Evolutionary conservation across 2,888 invertebrate species (phyloP).

Genomic region (Pandemis cinnamomeana): DNA sequence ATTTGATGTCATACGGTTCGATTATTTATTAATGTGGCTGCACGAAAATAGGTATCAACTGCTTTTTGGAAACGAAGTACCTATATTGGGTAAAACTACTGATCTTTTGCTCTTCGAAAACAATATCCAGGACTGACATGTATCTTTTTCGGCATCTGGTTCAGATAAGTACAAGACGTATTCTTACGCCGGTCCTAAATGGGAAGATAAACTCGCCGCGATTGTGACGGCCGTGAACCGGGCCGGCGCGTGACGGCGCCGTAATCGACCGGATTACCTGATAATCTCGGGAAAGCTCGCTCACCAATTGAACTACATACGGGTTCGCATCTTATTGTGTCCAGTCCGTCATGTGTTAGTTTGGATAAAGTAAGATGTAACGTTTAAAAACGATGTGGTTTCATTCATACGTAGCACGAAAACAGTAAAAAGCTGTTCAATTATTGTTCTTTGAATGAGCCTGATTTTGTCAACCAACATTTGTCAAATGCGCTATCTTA

Average conservation of each 20-base stretch:
- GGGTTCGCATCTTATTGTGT: constrained; percentile 9
- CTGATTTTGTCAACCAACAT: no score
- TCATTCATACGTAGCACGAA: no score
- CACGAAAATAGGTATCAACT: no score
- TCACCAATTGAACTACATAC: constrained; percentile 15
- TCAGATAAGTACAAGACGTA: constrained; percentile 20
- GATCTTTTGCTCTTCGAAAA: not conserved
- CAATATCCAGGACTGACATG: constrained; percentile 5
- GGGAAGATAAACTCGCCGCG: constrained; percentile 27
- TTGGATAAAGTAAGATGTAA: not conserved
- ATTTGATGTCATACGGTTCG: no score
- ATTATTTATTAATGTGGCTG: no score
- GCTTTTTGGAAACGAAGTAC: no score
- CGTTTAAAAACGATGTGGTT: no score
- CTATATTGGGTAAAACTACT: not conserved
- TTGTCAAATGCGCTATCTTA: no score
- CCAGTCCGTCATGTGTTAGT: not conserved
- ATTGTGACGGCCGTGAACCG: constrained; percentile 34
- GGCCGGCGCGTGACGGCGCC: constrained; percentile 35
- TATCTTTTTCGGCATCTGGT: constrained; percentile 20
- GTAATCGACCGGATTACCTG: constrained; percentile 31
- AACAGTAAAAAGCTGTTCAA: no score
- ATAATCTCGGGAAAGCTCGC: constrained; percentile 33
- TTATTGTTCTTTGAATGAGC: no score
- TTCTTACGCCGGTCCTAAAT: constrained; percentile 28